Percentiles rank a stretch among this genome's conserved stretches.
Evolutionary conservation across 2,113 vertebrate species (phyloP).

Genomic region (Seriola quinqueradiata): DNA sequence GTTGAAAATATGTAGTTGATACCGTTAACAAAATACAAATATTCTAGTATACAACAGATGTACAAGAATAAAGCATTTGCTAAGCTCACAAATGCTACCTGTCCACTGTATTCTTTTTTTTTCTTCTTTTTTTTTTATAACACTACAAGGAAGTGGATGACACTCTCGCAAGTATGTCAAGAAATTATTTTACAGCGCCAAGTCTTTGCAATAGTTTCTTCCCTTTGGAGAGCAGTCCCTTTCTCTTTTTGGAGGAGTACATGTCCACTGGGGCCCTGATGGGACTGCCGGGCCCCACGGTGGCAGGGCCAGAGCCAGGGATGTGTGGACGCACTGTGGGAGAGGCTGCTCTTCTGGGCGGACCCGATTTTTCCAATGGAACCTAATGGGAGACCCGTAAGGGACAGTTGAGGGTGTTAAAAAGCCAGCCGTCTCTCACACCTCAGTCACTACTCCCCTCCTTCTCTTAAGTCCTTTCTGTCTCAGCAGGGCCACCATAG

Average conservation of each 20-base stretch:
- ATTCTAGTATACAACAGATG: slow-evolving; percentile 70
- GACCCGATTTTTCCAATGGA: slow-evolving; percentile 93
- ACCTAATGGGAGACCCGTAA: slow-evolving; percentile 92
- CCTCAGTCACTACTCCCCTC: slow-evolving; percentile 73
- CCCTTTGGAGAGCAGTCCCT: slow-evolving; percentile 96
- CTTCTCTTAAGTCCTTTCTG: slow-evolving; percentile 70
- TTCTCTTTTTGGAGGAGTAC: slow-evolving; percentile 92
- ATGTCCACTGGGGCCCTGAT: slow-evolving; percentile 91
- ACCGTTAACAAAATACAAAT: slow-evolving; percentile 72
- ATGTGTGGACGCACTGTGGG: slow-evolving; percentile 89
- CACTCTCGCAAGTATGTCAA: slow-evolving; percentile 70
- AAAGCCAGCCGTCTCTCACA: slow-evolving; percentile 74
- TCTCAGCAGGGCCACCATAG: slow-evolving; percentile 74
- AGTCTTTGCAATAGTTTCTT: slow-evolving; percentile 95
- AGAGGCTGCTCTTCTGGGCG: slow-evolving; percentile 91
- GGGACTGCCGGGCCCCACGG: slow-evolving; percentile 90
- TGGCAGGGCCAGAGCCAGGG: slow-evolving; percentile 88
- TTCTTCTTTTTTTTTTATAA: background rate
- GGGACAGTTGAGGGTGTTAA: slow-evolving; percentile 87
- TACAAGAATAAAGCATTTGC: slow-evolving; percentile 77
- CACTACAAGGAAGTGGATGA: slow-evolving; percentile 67
- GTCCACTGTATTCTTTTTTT: slow-evolving; percentile 44
- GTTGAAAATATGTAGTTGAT: slow-evolving; percentile 69
- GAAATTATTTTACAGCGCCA: slow-evolving; percentile 91
- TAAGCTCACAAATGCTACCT: slow-evolving; percentile 82